Evolutionary conservation across 64 coral and sea anemone genomes (phyloP).

Genomic region (Anthopleura sola): DNA sequence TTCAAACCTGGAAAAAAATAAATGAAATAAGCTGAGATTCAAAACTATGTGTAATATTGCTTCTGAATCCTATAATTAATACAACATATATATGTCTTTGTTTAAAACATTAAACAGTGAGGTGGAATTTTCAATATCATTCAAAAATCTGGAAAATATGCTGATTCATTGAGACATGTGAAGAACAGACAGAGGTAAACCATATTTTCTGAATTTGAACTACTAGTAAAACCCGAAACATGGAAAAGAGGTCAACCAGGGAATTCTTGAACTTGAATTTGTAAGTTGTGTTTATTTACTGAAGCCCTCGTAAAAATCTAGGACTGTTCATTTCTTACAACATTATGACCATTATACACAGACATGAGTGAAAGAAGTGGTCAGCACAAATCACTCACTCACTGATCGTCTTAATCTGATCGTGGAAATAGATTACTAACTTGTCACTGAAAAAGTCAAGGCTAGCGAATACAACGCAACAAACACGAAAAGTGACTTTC

Average conservation of each 20-base stretch:
- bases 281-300: not conserved
- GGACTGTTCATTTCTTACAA: not conserved
- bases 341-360: not conserved
- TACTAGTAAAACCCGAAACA: not conserved
- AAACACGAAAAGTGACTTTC: conserved; percentile 15
- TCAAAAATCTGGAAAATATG: not conserved
- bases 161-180: not conserved
- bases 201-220: too few species aligned
- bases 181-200: not conserved
- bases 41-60: not conserved
- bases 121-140: not conserved
- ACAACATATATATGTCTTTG: not conserved
- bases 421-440: conserved; percentile 4
- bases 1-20: not conserved
- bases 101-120: not conserved
- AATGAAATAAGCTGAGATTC: not conserved
- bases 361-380: conserved; percentile 1
- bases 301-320: not conserved
- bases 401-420: conserved; percentile 11
- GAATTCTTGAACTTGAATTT: not conserved
- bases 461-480: not conserved
- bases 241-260: not conserved
- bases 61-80: not conserved
- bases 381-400: conserved; percentile 17
- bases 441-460: conserved; percentile 10